Base-by-base conservation (phyloP, 1,140 invertebrate species). In the Hestina assimilis region DNA sequence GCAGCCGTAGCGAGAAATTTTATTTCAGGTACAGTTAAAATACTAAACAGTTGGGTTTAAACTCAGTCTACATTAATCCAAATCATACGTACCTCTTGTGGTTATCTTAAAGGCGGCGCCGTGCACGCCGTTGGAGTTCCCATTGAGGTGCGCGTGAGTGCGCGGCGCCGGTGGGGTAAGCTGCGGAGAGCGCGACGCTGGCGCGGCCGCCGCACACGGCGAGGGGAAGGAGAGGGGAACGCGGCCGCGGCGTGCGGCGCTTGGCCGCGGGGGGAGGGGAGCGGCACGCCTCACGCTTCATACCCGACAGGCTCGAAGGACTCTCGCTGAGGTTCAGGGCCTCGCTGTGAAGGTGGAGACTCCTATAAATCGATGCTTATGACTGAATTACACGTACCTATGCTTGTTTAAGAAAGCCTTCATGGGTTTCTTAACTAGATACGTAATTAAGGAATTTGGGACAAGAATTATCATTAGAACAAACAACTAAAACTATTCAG, bases 71-170 rank as follows among this genome's bases (percentile, higher is more conserved):
- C 31, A 2, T 41, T 20, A 28, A 20, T 24, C 20, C 15, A 20
- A 55, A 43, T 69, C n/a, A n/a, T n/a, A n/a, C n/a, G n/a, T 45
- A 96, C 96, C 95, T 93, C 95, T 91, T 62, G 94, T 96, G 57
- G 94, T 93, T 66, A 98, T 96, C 89, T 96, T 97, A 63, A 98
- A 95, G 83, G 97, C 94, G 53, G 96, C 93, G 45, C 93, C 94
- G 24, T 83, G 70, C 8, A 79, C 75, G 4, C 80, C 83, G 21
- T 76, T 78, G 1, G 61, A 21, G 11, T 53, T 66, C 24, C 72
- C 70, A 35, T 74, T 91, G 76, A 73, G 75, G 68, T 89, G 85
- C 73, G 52, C 70, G 28, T 78, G 60, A 51, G 47, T 69, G 65
- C 43, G 81, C 74, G 50, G 66, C 73, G 53, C 59, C 17, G 66